Evolutionary conservation across 2,888 invertebrate species (phyloP).

Genomic region (Timema podura): DNA sequence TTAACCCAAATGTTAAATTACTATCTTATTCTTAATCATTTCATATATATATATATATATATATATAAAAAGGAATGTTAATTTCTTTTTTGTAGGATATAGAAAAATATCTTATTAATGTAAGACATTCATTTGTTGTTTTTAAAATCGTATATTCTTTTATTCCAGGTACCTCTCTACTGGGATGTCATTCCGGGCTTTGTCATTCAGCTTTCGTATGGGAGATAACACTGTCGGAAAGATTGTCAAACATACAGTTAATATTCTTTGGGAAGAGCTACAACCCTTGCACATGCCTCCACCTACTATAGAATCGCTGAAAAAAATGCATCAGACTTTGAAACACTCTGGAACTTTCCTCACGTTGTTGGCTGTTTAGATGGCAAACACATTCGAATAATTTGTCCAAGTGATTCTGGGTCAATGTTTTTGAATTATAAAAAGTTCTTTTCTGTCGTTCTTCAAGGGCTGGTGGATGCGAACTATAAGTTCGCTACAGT

Average conservation of each 20-base stretch:
- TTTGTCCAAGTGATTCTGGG: conserved; percentile 4
- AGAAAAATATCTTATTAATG: too few species aligned
- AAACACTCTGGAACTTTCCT: neutral
- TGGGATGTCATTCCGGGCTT: conserved; percentile 4
- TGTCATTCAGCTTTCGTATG: conserved; percentile 13
- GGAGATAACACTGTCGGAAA: conserved; percentile 12
- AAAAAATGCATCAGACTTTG: neutral
- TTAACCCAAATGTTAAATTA: too few species aligned
- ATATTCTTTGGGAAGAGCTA: conserved; percentile 5
- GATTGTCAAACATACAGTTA: conserved; percentile 4
- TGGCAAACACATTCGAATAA: conserved; percentile 12
- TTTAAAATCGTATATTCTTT: neutral
- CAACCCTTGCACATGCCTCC: neutral
- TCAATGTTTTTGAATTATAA: conserved; percentile 11
- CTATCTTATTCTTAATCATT: too few species aligned
- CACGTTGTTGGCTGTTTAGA: conserved; percentile 9
- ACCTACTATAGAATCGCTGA: neutral
- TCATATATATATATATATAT: too few species aligned
- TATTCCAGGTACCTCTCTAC: conserved; percentile 6
- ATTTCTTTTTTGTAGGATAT: too few species aligned
- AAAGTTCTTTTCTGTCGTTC: neutral
- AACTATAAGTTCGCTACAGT: neutral
- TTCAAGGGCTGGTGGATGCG: conserved; percentile 10
- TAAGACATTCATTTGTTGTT: too few species aligned
- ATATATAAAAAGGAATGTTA: too few species aligned